Evolutionary conservation across 1,140 invertebrate species (phyloP).

Genomic region (Coelopa frigida): DNA sequence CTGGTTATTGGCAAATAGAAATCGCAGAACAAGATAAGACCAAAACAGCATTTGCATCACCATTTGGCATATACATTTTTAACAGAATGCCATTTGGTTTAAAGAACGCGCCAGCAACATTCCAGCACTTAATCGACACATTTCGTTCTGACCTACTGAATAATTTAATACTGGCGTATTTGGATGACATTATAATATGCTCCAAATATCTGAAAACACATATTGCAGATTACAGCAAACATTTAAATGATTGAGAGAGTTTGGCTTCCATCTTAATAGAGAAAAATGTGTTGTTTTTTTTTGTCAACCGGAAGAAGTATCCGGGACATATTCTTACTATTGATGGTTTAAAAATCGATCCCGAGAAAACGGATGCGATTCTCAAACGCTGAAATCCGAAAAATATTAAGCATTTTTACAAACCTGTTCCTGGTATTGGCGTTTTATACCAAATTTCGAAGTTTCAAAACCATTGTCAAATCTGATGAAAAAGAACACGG

Average conservation of each 20-base stretch:
- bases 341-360: constrained; percentile 3
- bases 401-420: constrained; percentile 31
- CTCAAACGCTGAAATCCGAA: neutral
- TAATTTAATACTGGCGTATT: constrained; percentile 26
- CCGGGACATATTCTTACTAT: constrained; percentile 5
- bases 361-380: constrained; percentile 3
- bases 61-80: constrained; percentile 8
- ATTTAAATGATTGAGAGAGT: constrained; percentile 10
- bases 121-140: constrained; percentile 7
- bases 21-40: constrained; percentile 9
- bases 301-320: constrained; percentile 6
- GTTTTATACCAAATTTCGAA: constrained; percentile 41
- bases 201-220: constrained; percentile 16
- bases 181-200: constrained; percentile 40
- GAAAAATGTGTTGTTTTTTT: constrained; percentile 6
- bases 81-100: constrained; percentile 12
- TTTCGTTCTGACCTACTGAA: constrained; percentile 1
- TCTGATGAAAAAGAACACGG: constrained; percentile 30
- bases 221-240: constrained; percentile 13
- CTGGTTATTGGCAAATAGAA: constrained; percentile 31
- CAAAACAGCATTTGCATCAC: constrained; percentile 4
- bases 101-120: constrained; percentile 9
- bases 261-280: constrained; percentile 3
- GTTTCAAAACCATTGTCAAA: constrained; percentile 36
- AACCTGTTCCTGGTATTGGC: constrained; percentile 38